Base-by-base conservation (phyloP, 2,888 invertebrate genomes). In the Calameuta filiformis region DNA sequence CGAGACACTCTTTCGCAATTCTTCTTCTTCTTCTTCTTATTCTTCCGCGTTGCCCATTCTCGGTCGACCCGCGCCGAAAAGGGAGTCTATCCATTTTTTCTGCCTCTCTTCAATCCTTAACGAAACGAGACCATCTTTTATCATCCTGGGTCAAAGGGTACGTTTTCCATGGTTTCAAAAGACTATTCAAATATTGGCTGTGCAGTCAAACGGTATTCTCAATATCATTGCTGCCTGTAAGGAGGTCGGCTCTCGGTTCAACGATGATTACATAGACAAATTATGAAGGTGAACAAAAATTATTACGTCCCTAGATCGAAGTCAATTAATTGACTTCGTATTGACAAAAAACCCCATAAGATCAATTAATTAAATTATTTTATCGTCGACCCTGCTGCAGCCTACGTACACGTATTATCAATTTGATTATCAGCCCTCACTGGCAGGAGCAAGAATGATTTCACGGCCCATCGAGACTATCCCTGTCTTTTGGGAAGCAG, bases 1-100 rank as follows among this genome's bases (percentile, higher is more conserved):
- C 85, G 83, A 86, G 85, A 86, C 85, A 87, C 85, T 85, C 85
- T 31, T 82, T 82, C 82, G 84, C 85, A 81, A 83, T 82, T 85
- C 83, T 83, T 35, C 35, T 35, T 35, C 9, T 35, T 85, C 82
- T 35, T 82, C 76, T 76, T 73, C 35, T 75, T 35, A 56, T 56
- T 56, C 56, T 23, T 23, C 23, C 56, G 23, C 56, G 6, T 9
- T 23, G 56, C 9, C 23, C 56, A 23, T 56, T 15, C 56, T 23
- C 15, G 56, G 56, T 56, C 2, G 9, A 56, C 2, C 9, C 23
- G 56, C 23, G 56, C 9, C 23, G 23, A 56, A 23, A 23, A 9
- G 23, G 15, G 0, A 23, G 23, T 56, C 56, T 6, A 56, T 40
- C 15, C 1, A 2, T 15, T 56, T 56, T 56, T 56, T 56, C 56